Percentiles rank a stretch among this genome's conserved stretches.
Conservation (phyloP, 2,888 invertebrate genomes). For the Melangyna quadrimaculata region DNA sequence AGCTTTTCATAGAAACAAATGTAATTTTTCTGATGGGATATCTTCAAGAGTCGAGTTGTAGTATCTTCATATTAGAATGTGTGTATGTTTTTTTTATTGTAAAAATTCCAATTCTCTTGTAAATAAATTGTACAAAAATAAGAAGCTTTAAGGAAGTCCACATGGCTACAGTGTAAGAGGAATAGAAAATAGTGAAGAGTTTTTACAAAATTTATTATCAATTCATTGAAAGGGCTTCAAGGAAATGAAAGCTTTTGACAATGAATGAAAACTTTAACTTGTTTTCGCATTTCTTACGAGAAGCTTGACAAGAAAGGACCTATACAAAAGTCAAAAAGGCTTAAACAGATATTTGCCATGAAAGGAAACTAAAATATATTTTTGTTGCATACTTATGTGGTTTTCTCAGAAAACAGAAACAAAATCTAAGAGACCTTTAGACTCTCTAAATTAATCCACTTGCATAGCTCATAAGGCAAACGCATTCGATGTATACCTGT, state of each 20-base stretch:
- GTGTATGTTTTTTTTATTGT: neutral
- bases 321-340: neutral
- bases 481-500: no score
- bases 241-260: neutral
- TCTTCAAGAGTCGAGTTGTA: constrained; percentile 26
- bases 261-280: neutral
- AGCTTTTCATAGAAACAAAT: constrained; percentile 54
- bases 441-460: no score
- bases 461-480: no score
- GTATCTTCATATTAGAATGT: no score
- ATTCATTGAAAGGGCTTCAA: neutral
- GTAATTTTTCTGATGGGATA: constrained; percentile 60
- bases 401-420: neutral
- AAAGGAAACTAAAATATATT: no score
- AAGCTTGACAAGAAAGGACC: neutral
- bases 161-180: neutral
- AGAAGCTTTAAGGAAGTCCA: neutral
- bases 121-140: neutral
- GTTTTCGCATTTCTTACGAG: neutral
- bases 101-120: neutral
- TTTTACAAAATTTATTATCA: neutral
- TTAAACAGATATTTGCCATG: neutral
- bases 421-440: no score
- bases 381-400: no score
- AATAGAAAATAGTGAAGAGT: neutral